These are phyloP conservation scores for Tyrophagus putrescentiae DNA, from an alignment of 1,140 invertebrate species.

Conservation along the genomic window DNA sequence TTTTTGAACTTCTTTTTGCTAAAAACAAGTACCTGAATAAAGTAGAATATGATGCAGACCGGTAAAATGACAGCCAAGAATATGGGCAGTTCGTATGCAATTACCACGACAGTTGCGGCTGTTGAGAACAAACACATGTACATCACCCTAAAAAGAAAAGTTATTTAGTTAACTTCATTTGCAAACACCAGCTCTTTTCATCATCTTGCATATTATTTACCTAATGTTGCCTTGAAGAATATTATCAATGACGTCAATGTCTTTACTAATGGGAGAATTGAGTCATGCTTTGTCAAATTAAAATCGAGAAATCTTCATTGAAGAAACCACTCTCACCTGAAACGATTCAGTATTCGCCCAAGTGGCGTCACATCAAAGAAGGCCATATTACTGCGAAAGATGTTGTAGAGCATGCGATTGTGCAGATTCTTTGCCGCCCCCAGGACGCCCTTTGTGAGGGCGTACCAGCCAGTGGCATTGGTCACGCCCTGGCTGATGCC, in stretches of 20 bases:
- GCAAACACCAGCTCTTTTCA: no score
- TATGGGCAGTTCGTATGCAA: conserved; percentile 37
- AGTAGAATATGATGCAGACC: conserved; percentile 40
- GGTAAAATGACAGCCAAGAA: conserved; percentile 43
- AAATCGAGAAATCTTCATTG: no score
- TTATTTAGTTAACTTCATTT: not conserved
- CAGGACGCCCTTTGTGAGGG: not conserved
- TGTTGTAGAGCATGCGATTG: conserved; percentile 29
- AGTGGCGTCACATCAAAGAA: conserved; percentile 37
- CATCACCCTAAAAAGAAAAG: conserved; percentile 12
- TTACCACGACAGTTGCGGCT: conserved; percentile 13
- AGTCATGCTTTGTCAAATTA: no score
- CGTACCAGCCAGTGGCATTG: not conserved
- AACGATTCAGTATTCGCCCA: conserved; percentile 41
- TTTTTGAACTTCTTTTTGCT: not conserved
- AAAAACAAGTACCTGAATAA: conserved; percentile 35
- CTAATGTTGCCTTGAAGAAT: conserved; percentile 30
- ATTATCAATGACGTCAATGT: conserved; percentile 35
- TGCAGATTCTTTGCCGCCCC: conserved; percentile 5
- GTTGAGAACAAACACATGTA: conserved; percentile 7
- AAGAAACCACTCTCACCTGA: no score
- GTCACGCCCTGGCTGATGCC: conserved; percentile 9
- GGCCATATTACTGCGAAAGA: conserved; percentile 32
- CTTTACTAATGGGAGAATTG: no score
- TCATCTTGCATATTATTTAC: no score